Evolutionary conservation across 2,888 invertebrate genomes (phyloP).

Genomic region (Lissonota sp.): DNA sequence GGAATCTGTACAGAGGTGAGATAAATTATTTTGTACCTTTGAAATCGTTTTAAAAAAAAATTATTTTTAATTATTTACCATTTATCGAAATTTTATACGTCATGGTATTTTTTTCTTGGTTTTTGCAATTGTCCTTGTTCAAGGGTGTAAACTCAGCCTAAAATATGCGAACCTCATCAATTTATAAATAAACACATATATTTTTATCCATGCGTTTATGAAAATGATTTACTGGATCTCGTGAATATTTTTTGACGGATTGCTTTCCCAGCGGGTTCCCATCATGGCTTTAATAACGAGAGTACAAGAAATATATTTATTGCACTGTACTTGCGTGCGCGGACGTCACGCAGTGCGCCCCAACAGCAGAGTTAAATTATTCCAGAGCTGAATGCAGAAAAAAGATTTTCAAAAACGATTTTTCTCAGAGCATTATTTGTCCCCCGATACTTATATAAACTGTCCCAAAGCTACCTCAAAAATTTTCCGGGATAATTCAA

Average conservation of each 20-base stretch:
- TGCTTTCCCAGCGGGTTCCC: constrained; percentile 35
- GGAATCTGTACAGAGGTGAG: too few species aligned
- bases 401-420: constrained; percentile 39
- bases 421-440: constrained; percentile 40
- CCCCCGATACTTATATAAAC: neutral
- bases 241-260: constrained; percentile 41
- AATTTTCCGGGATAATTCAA: too few species aligned
- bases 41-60: too few species aligned
- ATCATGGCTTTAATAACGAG: constrained; percentile 47
- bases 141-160: too few species aligned
- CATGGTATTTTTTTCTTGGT: too few species aligned
- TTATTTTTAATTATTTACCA: too few species aligned
- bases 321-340: constrained; percentile 7
- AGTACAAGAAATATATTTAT: constrained; percentile 54
- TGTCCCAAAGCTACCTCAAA: too few species aligned
- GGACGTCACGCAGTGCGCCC: constrained; percentile 42
- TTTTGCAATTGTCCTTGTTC: too few species aligned
- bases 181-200: too few species aligned
- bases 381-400: constrained; percentile 12
- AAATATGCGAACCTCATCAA: too few species aligned
- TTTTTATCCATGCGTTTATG: neutral
- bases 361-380: constrained; percentile 38
- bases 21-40: too few species aligned
- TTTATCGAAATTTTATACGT: too few species aligned
- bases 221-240: constrained; percentile 34